Evolutionary conservation across 2,113 vertebrate species (phyloP), one percentile per base, ranked within the genome.

Genomic region (Elephantulus edwardii): DNA sequence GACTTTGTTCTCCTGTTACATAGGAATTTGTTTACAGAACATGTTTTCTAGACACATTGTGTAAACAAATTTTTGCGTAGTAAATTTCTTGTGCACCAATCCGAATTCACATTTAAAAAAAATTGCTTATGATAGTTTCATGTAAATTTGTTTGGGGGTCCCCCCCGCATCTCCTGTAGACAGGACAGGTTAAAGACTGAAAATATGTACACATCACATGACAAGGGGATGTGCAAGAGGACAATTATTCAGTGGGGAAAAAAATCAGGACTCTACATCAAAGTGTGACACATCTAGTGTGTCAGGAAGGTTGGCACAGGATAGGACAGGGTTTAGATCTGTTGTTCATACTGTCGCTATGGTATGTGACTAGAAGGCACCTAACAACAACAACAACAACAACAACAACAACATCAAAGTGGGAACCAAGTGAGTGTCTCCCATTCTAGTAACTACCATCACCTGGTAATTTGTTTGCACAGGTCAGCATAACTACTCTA

Each of bases 181-280:
- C n/a, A 97, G 94, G 79, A 87, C 62, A 74, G 75, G 85, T 89
- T 97, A 89, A 97, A 97, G 96, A 92, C 94, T 90, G 91, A 96
- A 92, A 94, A 91, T 90, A 88, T 72, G 24, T 83, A 94, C 46
- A 95, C 48, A 95, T 88, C 42, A 93, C 86, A 92, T 92, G 93
- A 97, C 83, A 92, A 92, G 95, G 94, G 96, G 6, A 60, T 80
- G 95, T 93, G 80, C 74, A 93, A 89, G 62, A 74, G 95, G 96
- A 88, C 86, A 95, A 87, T 84, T 71, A 79, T 74, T 89, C 91
- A 78, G 26, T 88, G 50, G 42, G 80, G 74, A 83, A 50, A 84
- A 71, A 85, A 54, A 44, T 79, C 71, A 85, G 46, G 64, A 70
- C 30, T 83, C 4, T 58, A 62, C 10, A 71, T 24, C 66, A 35